These are phyloP conservation scores for Microcebus jonahi DNA, from an alignment of 2,113 vertebrate species.

Conservation along the genomic window DNA sequence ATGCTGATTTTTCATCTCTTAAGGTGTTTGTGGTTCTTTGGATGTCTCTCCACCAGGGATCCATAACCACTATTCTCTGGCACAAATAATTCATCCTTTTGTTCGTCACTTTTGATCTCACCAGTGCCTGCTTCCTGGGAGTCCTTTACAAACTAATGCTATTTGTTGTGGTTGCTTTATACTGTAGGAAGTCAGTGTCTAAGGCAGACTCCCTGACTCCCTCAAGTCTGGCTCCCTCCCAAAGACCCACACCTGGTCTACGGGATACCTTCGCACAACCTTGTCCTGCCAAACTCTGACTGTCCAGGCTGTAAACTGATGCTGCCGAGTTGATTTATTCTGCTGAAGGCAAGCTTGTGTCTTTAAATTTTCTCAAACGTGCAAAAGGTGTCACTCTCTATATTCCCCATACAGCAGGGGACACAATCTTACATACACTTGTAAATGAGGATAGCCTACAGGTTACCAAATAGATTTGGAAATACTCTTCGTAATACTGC, in stretches of 20 bases:
- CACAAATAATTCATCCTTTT: neutral
- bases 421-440: neutral
- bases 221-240: neutral
- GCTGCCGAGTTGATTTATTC: neutral
- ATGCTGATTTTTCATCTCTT: neutral
- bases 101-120: neutral
- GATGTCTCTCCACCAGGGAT: neutral
- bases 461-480: neutral
- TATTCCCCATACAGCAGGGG: neutral
- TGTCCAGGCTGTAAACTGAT: neutral
- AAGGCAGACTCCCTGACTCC: neutral
- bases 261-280: neutral
- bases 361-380: neutral
- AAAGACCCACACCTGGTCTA: neutral
- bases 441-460: neutral
- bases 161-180: neutral
- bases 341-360: neutral
- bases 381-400: neutral
- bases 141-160: neutral
- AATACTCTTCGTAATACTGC: neutral
- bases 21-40: neutral
- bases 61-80: neutral
- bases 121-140: neutral
- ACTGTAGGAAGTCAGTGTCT: neutral
- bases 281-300: neutral